Evolutionary conservation across 2,888 invertebrate species (phyloP), one percentile per base, ranked within the genome.

Genomic region (Callimorpha dominula): DNA sequence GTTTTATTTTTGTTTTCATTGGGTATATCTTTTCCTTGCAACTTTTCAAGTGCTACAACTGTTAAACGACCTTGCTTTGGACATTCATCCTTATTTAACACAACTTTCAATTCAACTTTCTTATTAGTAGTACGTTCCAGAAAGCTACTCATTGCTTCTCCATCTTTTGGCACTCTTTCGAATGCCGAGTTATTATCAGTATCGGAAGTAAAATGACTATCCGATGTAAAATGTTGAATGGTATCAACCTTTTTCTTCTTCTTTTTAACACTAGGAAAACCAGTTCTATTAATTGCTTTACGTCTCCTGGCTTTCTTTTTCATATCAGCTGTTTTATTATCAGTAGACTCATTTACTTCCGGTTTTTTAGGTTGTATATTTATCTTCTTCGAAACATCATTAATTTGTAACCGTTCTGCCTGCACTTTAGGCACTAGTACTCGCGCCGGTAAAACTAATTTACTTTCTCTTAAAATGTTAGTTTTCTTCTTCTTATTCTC

Each of bases 261-360:
- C 88, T 97, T 97, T 86, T 98, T 98, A 20, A 98, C 95, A 42
- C 97, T 98, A 0, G 99, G 99, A 90, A 99, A 99, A 6, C 99
- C 99, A 31, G 98, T 98, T 83, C 98, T 96, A 88, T 98, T 98
- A 63, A 98, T 97, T 40, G 98, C 97, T 89, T 98, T 97, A 62
- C 98, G 96, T 82, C 98, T 96, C 84, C 96, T 96, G 3, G 96
- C 89, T 86, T 96, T 96, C 76, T 96, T 95, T 81, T 93, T 94
- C 0, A 81, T 71, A 8, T 94, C 93, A 43, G 72, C 68, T 43
- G 86, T 76, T 85, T 92, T 94, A 66, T 60, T 89, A 71, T 92
- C 93, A 77, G 78, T 86, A 1, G 86, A 79, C 73, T 92, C 90
- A 71, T 77, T 88, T 2, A 75, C 75, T 75, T 92, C 94, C 31